phyloP scores from a whole-genome alignment of 2,888 invertebrate species.

The Plagodis pulveraria region DNA sequence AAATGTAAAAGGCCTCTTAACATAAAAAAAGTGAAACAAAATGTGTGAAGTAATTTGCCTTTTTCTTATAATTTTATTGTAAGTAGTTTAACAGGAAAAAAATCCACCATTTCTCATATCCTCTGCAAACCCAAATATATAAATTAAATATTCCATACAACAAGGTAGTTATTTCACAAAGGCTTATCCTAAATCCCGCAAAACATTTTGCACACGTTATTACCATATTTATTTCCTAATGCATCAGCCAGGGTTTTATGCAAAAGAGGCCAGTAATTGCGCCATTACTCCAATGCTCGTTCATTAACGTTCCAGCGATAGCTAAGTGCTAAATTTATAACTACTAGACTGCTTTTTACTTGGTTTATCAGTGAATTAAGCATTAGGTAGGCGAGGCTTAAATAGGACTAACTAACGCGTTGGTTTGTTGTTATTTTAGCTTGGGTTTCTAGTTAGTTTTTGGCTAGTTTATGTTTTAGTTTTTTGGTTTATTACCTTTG shows the following conservation, averaged over 20 bases:
- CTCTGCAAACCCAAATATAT: no score
- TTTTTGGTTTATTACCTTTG: no score
- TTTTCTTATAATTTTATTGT: no score
- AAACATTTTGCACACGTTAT: slow-evolving; percentile 12
- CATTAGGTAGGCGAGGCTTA: slow-evolving; percentile 19
- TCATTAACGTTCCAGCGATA: slow-evolving; percentile 58
- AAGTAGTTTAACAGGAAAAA: no score
- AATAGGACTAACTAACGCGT: slow-evolving; percentile 2
- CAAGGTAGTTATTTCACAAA: neutral
- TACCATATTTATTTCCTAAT: slow-evolving; percentile 36
- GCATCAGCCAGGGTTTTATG: slow-evolving; percentile 59
- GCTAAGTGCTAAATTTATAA: slow-evolving; percentile 44
- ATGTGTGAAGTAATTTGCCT: no score
- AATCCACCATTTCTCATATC: no score
- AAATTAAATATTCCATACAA: no score
- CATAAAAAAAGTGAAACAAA: no score
- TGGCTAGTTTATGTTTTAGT: no score
- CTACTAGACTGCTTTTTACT: slow-evolving; percentile 26
- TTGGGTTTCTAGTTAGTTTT: neutral
- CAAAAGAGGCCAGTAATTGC: slow-evolving; percentile 61
- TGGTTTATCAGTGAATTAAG: slow-evolving; percentile 27
- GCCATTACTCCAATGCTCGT: slow-evolving; percentile 59
- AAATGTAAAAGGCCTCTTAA: no score
- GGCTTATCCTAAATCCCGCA: slow-evolving; percentile 2
- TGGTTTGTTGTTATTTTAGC: neutral